Evolutionary conservation across 2,797 vertebrate species (phyloP).

Genomic region (Hoplostethus atlanticus): DNA sequence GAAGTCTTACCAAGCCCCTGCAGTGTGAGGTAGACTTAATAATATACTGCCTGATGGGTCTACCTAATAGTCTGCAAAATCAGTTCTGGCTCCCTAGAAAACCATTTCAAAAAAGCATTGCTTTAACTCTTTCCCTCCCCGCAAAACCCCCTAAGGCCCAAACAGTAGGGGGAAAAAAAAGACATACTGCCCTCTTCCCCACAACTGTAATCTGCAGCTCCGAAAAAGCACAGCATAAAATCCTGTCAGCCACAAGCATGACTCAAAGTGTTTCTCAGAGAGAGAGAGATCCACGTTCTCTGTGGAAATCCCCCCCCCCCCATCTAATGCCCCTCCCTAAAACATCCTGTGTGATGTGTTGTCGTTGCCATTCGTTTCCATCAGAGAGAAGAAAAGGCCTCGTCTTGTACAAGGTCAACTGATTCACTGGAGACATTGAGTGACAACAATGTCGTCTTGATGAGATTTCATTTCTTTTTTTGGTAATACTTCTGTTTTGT

Average conservation of each 20-base stretch:
- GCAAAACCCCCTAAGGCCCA: constrained; percentile 36
- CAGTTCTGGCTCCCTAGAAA: constrained; percentile 21
- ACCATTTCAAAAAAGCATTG: constrained; percentile 11
- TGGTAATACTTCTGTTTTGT: background rate
- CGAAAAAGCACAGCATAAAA: constrained; percentile 46
- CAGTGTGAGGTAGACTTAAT: constrained; percentile 8
- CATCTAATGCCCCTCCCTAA: background rate
- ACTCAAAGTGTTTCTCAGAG: constrained; percentile 32
- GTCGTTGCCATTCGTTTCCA: background rate
- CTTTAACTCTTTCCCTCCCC: constrained; percentile 5
- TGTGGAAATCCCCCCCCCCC: too few species aligned
- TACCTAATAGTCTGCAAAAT: constrained; percentile 36
- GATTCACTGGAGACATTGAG: too few species aligned
- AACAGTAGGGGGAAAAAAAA: constrained; percentile 12
- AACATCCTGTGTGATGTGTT: background rate
- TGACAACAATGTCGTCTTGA: too few species aligned
- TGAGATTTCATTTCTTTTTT: background rate
- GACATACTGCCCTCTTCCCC: constrained; percentile 44
- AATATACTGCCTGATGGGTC: constrained; percentile 22
- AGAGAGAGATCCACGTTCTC: background rate
- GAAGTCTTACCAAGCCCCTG: constrained; percentile 3
- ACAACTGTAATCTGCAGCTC: constrained; percentile 53
- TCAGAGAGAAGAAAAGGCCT: background rate
- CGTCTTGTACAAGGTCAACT: too few species aligned
- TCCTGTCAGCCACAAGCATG: constrained; percentile 42